These are phyloP conservation scores for Eulithis testata DNA, from an alignment of 2,888 invertebrate species.

Conservation along the genomic window DNA sequence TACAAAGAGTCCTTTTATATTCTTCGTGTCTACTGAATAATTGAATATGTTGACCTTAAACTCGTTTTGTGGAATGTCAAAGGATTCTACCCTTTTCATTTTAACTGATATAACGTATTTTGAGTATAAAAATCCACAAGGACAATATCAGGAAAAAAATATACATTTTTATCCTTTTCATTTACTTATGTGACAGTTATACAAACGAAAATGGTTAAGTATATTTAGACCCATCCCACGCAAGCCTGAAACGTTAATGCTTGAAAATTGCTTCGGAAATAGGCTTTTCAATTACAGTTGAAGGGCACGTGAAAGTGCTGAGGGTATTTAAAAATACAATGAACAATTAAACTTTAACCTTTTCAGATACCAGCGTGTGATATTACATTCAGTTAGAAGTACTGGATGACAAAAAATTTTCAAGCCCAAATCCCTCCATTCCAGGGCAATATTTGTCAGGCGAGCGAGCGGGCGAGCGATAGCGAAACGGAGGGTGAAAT, in stretches of 20 bases:
- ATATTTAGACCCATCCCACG: not conserved
- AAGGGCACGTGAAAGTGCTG: not conserved
- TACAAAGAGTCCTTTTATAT: not conserved
- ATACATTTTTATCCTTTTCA: not conserved
- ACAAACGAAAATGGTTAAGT: not conserved
- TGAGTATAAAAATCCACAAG: not conserved
- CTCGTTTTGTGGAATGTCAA: not conserved
- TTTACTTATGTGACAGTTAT: not conserved
- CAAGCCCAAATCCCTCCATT: constrained; percentile 7
- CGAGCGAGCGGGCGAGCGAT: constrained; percentile 9
- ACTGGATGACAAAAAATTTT: not conserved
- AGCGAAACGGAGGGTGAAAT: constrained; percentile 24
- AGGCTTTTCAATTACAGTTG: constrained; percentile 1
- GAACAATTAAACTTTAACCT: not conserved
- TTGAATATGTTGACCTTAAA: constrained; percentile 1
- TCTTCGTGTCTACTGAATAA: constrained; percentile 8
- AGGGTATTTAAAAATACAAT: not conserved
- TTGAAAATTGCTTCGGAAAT: not conserved
- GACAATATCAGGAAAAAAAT: not conserved
- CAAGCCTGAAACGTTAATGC: not conserved
- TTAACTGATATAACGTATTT: not conserved
- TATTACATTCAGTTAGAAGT: not conserved
- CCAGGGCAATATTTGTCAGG: constrained; percentile 8
- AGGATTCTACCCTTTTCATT: not conserved
- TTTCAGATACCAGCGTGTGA: not conserved